Evolutionary conservation across 2,797 vertebrate genomes (phyloP).

Genomic region (Threskiornis aethiopicus): DNA sequence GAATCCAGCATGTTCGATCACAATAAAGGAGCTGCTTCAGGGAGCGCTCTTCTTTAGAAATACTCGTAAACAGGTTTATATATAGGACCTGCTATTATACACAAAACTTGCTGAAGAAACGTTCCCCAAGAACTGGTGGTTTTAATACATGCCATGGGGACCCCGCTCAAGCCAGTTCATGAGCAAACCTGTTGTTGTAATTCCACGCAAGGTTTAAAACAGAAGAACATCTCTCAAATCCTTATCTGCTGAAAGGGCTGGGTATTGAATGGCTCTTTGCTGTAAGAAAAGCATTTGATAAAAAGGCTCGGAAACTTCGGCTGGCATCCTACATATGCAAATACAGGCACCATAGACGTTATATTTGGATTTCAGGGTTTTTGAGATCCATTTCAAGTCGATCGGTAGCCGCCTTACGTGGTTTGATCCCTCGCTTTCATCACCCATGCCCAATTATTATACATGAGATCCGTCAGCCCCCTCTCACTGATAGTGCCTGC

Average conservation of each 20-base stretch:
- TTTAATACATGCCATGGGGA: neutral
- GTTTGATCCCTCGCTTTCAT: neutral
- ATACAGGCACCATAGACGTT: neutral
- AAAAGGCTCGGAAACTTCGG: constrained; percentile 2
- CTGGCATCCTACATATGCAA: constrained; percentile 18
- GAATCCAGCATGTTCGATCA: constrained; percentile 33
- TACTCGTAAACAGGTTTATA: constrained; percentile 48
- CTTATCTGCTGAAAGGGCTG: neutral
- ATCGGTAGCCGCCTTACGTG: neutral
- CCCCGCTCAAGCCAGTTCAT: neutral
- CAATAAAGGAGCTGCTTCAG: constrained; percentile 49
- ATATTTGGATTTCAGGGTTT: constrained; percentile 30
- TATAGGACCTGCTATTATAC: neutral
- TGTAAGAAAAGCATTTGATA: neutral
- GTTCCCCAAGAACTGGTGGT: neutral
- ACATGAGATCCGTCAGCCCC: neutral
- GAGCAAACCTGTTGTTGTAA: neutral
- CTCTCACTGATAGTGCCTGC: neutral
- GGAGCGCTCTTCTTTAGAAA: constrained; percentile 10
- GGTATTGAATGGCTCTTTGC: neutral
- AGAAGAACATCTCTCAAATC: neutral
- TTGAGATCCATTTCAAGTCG: neutral
- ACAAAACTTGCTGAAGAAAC: neutral
- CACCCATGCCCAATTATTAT: neutral
- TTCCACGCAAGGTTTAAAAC: neutral